Base-by-base conservation (phyloP, 2,888 invertebrate species). In the Marronus borbonicus region DNA sequence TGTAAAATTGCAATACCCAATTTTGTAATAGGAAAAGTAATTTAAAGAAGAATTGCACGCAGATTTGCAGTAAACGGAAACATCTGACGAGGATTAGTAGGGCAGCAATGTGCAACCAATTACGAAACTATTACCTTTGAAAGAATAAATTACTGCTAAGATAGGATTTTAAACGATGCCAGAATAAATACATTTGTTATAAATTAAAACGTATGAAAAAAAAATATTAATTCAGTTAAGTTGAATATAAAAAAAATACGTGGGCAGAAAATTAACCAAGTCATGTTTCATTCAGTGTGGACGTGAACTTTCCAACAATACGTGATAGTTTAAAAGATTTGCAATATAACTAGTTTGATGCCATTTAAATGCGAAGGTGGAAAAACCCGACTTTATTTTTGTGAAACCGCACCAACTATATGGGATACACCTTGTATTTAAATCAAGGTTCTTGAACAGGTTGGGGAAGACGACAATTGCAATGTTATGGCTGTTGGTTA, bases 361-460 rank as follows among this genome's bases (percentile, higher is more conserved):
- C n/a, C n/a, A 55, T 20, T n/a, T 20, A n/a, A n/a, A n/a, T 55
- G 55, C 17, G n/a, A n/a, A 55, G 55, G 20, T 55, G 55, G 55
- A 55, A 55, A 55, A 55, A 55, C 55, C 55, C 55, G n/a, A 20
- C 20, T 7, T 55, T 55, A 55, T 14, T 55, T 20, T 55, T 55
- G 55, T 20, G 20, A 55, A 55, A 55, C 55, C 20, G 55, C 20
- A 55, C 55, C 55, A 17, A n/a, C 20, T 55, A 14, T 17, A 55
- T 20, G 20, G 20, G 20, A 55, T 55, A 20, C 55, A 55, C 20
- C 55, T 55, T 20, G 55, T 20, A 55, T 55, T 55, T 20, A 55
- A 17, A 55, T 55, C 55, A 55, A 55, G 20, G 44, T 55, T n/a
- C 20, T 8, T 55, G 20, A 17, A 55, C 55, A 55, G 17, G 55